Evolutionary conservation across 2,888 invertebrate genomes (phyloP).

Genomic region (Amphipyra tragopoginis): DNA sequence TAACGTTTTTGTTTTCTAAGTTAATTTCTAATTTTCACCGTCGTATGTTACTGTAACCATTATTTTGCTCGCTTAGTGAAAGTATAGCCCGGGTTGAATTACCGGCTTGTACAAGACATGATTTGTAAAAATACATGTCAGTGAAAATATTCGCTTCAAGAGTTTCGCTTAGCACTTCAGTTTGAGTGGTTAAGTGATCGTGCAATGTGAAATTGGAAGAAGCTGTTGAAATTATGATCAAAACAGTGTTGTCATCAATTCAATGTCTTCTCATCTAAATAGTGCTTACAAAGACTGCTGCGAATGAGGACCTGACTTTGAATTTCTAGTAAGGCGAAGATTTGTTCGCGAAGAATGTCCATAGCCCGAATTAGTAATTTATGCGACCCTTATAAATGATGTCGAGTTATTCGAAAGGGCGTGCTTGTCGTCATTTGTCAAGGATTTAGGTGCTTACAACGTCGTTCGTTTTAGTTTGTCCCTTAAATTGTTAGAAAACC

Average conservation of each 20-base stretch:
- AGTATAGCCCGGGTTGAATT: constrained; percentile 65
- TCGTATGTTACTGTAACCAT: constrained; percentile 72
- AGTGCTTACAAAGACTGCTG: neutral
- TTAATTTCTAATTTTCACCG: constrained; percentile 82
- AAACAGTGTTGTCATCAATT: constrained; percentile 28
- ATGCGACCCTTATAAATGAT: constrained; percentile 29
- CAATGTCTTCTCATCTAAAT: constrained; percentile 1
- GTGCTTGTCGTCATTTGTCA: constrained; percentile 31
- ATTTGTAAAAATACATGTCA: constrained; percentile 54
- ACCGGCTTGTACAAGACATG: constrained; percentile 44
- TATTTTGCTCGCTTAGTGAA: constrained; percentile 78
- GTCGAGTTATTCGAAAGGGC: constrained; percentile 28
- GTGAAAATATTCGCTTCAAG: constrained; percentile 37
- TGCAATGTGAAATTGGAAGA: constrained; percentile 29
- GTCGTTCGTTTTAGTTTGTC: constrained; percentile 27
- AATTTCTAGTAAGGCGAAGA: too few relatives aligned
- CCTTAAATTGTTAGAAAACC: constrained; percentile 4
- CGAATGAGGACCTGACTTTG: too few relatives aligned
- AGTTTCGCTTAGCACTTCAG: constrained; percentile 30
- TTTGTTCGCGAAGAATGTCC: neutral
- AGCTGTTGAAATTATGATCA: constrained; percentile 25
- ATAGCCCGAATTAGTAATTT: constrained; percentile 25
- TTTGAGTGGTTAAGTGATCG: constrained; percentile 32
- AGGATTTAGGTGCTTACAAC: constrained; percentile 17
- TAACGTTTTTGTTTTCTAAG: constrained; percentile 62